Evolutionary conservation across 2,888 invertebrate genomes (phyloP), one percentile per base, ranked within the genome.

Genomic region (Lysandra bellargus): DNA sequence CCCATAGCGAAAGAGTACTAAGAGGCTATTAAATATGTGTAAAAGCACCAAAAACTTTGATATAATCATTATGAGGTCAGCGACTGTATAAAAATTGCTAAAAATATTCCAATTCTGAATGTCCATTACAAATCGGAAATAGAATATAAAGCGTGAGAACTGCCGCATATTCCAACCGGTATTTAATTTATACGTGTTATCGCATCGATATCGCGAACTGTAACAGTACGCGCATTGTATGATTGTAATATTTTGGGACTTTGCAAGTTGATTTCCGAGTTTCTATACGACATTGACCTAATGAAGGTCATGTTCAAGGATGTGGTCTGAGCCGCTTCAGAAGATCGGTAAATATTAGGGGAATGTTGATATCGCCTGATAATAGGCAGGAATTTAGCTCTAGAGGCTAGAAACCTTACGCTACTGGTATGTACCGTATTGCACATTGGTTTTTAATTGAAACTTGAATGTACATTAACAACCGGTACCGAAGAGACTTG

Each of bases 141-240:
- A 76, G 53, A 76, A 76, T 53, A 33, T 57, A 33, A 76, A 76
- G 76, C 76, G 76, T 76, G 76, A 53, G 76, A 76, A 76, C 57
- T 76, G 53, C 44, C n/a, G 53, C 57, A 17, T 76, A 33, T 53
- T 30, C 44, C 23, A 76, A 53, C 57, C 76, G 23, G 76, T 76
- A 76, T 30, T 76, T 76, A 76, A 76, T 76, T 7, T 76, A 76
- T 57, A 57, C 76, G 53, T 17, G 53, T 53, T 76, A 53, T 76
- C 76, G 49, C 76, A 76, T 76, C 23, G 49, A 33, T 57, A 76
- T 76, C 30, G 76, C 49, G 53, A 33, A 53, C 9, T 76, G 33
- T 76, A 76, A 76, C 76, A 23, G 76, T 76, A 76, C 23, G n/a
- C 14, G 12, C 49, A 76, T 76, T 76, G 76, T 75, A 57, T 33